Percentiles rank a stretch among this genome's conserved stretches.
phyloP scores from a whole-genome alignment of 2,113 vertebrate species.

The Xiphophorus maculatus region DNA sequence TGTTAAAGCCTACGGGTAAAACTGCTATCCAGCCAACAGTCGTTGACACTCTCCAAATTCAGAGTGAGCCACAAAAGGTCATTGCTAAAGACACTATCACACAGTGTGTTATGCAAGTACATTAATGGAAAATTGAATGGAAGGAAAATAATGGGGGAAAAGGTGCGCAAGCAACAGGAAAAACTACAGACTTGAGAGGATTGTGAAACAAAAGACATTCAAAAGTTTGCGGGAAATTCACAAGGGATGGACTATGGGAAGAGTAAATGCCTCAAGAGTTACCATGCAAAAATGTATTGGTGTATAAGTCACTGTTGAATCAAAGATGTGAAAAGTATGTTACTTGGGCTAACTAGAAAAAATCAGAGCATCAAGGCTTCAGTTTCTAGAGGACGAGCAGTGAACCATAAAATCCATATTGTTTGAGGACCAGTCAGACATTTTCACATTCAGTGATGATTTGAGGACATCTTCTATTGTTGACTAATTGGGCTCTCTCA shows the following conservation, averaged over 20 bases:
- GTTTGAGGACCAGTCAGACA: not conserved
- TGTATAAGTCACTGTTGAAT: not conserved
- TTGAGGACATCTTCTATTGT: not conserved
- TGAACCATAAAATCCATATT: not conserved
- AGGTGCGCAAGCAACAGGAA: not conserved
- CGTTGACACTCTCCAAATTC: not conserved
- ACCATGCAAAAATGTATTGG: not conserved
- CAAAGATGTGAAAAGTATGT: not conserved
- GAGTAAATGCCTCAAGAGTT: not conserved
- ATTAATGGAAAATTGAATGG: not conserved
- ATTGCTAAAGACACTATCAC: not conserved
- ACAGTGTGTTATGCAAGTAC: not conserved
- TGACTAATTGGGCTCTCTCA: not conserved
- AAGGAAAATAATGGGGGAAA: not conserved
- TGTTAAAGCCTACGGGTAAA: not conserved
- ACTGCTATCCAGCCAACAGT: not conserved
- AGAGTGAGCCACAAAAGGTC: not conserved
- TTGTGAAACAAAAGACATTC: not conserved
- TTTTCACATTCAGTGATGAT: not conserved
- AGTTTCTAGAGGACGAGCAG: not conserved
- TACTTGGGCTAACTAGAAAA: not conserved
- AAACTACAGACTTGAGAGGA: not conserved
- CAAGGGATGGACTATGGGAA: too few relatives aligned
- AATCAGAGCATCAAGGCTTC: not conserved
- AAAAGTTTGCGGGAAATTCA: too few relatives aligned